Conservation (phyloP, 2,888 invertebrate genomes). For the Onchidella celtica region DNA sequence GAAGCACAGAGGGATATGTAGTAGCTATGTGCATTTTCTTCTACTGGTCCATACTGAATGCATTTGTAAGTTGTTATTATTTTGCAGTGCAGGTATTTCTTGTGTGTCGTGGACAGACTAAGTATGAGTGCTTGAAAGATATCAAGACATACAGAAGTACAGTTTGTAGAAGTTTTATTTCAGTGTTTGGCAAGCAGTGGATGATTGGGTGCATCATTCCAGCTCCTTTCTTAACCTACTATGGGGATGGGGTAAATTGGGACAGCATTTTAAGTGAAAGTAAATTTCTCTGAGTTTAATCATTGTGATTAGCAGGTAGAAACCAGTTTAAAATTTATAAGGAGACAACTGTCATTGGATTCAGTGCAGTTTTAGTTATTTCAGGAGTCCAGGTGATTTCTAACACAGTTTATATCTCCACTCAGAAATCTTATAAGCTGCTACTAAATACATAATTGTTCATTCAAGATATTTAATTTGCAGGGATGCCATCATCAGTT, state of each 20-base stretch:
- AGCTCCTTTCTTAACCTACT: conserved; percentile 61
- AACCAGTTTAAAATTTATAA: too few species aligned
- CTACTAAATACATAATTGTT: too few species aligned
- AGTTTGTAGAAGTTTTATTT: conserved; percentile 60
- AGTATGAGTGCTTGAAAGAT: conserved; percentile 70
- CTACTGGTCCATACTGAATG: conserved; percentile 61
- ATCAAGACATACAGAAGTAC: conserved; percentile 60
- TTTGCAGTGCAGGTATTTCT: conserved; percentile 68
- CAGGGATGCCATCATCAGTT: too few species aligned
- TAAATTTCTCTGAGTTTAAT: not conserved
- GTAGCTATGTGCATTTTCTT: conserved; percentile 59
- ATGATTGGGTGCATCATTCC: conserved; percentile 72
- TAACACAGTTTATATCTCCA: too few species aligned
- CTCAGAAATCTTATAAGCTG: too few species aligned
- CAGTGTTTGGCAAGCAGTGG: conserved; percentile 76
- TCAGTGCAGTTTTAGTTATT: too few species aligned
- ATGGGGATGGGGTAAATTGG: conserved; percentile 71
- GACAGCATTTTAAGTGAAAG: conserved; percentile 5
- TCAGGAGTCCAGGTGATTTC: too few species aligned
- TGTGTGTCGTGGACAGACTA: conserved; percentile 68
- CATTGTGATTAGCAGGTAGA: too few species aligned
- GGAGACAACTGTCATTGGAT: too few species aligned
- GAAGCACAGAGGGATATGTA: conserved; percentile 54
- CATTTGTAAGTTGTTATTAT: conserved; percentile 61
- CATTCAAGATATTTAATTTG: too few species aligned